Evolutionary conservation across 2,797 vertebrate genomes (phyloP).

Genomic region (Anomalospiza imberbis): DNA sequence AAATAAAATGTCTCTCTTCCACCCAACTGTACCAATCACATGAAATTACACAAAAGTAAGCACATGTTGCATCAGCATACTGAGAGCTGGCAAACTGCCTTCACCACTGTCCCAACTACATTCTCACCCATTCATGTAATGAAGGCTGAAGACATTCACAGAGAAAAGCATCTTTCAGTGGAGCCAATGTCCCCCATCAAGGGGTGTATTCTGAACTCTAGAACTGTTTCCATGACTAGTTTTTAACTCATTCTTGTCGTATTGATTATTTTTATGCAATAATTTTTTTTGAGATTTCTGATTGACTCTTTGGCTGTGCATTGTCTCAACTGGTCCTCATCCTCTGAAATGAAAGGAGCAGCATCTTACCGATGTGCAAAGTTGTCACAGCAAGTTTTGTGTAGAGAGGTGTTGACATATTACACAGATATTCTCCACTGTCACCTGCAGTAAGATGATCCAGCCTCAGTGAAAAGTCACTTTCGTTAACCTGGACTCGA

Average conservation of each 20-base stretch:
- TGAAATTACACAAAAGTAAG: not conserved
- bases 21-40: not conserved
- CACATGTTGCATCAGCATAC: not conserved
- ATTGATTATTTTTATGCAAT: not conserved
- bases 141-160: not conserved
- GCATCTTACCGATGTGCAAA: constrained; percentile 51
- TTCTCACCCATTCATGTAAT: not conserved
- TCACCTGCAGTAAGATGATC: not conserved
- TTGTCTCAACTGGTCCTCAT: not conserved
- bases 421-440: constrained; percentile 56
- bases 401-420: constrained; percentile 30
- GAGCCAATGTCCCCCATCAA: not conserved
- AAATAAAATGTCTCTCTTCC: not conserved
- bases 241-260: not conserved
- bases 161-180: not conserved
- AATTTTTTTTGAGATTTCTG: not conserved
- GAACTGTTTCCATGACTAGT: not conserved
- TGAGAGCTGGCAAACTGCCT: not conserved
- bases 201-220: not conserved
- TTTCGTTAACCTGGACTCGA: not conserved
- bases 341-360: not conserved
- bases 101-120: not conserved
- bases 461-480: not conserved
- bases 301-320: not conserved
- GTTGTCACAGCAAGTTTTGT: constrained; percentile 19